Evolutionary conservation across 2,113 vertebrate genomes (phyloP), one percentile per base, ranked within the genome.

Genomic region (Merops nubicus): DNA sequence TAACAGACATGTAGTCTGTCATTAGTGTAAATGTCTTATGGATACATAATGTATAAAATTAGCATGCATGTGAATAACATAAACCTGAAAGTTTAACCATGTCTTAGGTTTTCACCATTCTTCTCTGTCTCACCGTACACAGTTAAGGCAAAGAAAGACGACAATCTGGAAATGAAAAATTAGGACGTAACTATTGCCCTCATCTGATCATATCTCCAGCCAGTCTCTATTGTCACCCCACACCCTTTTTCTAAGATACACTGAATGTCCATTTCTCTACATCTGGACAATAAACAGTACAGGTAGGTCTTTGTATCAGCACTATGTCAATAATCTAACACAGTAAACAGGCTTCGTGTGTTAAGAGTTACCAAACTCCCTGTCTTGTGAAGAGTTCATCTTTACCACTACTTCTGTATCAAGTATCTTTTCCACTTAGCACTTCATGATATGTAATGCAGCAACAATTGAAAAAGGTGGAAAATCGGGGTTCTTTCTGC

Each of bases 401-500:
- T 85, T 92, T 82, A 60, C 22, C 22, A 42, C 12, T 64, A 20
- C 38, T 72, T 67, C 62, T 75, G 5, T 63, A 88, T 38, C 38
- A 56, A 56, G 42, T 60, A 22, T 25, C 6, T 62, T 89, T 85
- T 77, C 42, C 56, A 75, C 54, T 86, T 69, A 60, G 40, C 36
- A 47, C 17, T 85, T 76, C 68, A 36, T 65, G 28, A 56, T 80
- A 64, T n/a, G 11, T 26, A 36, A 79, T 42, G 62, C 57, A 85
- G 18, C 43, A 54, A 42, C 59, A 91, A 85, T 43, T 86, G 36
- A 28, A 86, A 93, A 83, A 79, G 48, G 40, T 76, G 63, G 62
- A 85, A 96, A 89, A 89, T 81, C 60, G 42, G 48, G 8, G 19
- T 33, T 78, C 31, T 88, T 85, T 80, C 65, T 85, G 40, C 76